A percentile compares a stretch with the other conserved stretches of the same genome.
phyloP scores from a whole-genome alignment of 1,140 invertebrate genomes.

The Hyles vespertilio region DNA sequence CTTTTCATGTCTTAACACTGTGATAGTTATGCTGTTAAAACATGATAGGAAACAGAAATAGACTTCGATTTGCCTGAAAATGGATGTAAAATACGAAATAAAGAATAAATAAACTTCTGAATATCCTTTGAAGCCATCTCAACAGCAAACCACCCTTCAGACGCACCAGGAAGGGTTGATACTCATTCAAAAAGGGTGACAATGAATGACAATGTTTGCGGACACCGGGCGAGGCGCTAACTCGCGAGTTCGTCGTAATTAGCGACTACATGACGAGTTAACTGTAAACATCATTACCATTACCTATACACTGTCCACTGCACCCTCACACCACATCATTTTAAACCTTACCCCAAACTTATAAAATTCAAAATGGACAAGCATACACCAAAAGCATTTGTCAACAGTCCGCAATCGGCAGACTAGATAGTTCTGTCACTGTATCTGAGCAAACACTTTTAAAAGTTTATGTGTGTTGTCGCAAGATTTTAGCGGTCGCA shows the following conservation, averaged over 20 bases:
- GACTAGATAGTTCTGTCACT: constrained; percentile 64
- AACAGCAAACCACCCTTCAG: neutral
- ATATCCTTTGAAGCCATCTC: too few species aligned
- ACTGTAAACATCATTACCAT: constrained; percentile 73
- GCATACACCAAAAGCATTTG: constrained; percentile 27
- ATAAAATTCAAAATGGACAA: neutral
- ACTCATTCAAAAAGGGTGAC: constrained; percentile 57
- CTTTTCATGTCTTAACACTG: too few species aligned
- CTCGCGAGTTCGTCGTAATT: constrained; percentile 61
- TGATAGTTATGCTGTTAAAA: too few species aligned
- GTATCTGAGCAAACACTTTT: constrained; percentile 66
- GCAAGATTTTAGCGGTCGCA: constrained; percentile 60
- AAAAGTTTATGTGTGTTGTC: constrained; percentile 69
- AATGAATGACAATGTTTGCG: constrained; percentile 67
- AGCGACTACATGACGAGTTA: constrained; percentile 67
- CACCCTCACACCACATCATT: constrained; percentile 7
- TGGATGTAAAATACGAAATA: too few species aligned
- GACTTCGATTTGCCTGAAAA: too few species aligned
- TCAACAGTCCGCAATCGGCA: constrained; percentile 56
- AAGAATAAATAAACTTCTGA: too few species aligned
- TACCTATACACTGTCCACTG: constrained; percentile 25
- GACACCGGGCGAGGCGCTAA: constrained; percentile 72
- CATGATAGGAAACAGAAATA: too few species aligned
- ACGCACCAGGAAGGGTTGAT: constrained; percentile 15
- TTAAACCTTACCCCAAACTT: neutral